Base-by-base conservation (phyloP, 1,140 invertebrate genomes). In the Philotrypesis tridentata region DNA sequence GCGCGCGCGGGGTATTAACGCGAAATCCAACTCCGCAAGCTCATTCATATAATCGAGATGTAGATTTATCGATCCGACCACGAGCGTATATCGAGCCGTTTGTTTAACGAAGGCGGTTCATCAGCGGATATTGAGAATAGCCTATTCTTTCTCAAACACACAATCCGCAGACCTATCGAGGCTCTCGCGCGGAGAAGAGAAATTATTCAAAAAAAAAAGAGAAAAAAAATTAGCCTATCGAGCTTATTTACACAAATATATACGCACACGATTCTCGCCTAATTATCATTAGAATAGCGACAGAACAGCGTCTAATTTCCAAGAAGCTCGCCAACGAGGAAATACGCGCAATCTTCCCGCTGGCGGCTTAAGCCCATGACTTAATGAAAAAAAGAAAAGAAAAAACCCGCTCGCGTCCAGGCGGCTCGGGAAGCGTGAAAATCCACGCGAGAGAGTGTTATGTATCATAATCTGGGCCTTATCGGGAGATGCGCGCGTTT, bases 391-490 rank as follows among this genome's bases (percentile, higher is more conserved):
- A 11, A 63, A 23, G 6, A 23, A 1, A 63, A 63, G 5, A 68
- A 31, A 12, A 70, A 2, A 55, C 21, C 0, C 17, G 17, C 48
- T n/a, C 17, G 48, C 1, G 7, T 14, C 1, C 12, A 43, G 6
- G 1, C 40, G 40, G 11, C 12, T 23, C 60, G 17, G 37, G 40
- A n/a, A 67, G 60, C 78, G 33, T 80, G 61, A 80, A 74, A 25
- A 60, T 29, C 21, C 43, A 9, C 2, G 21, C 37, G 65, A n/a
- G 63, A 77, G 68, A 74, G 60, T n/a, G 71, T 80, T 74, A 67
- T 80, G 79, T 67, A 80, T 80, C 79, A 80, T 80, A 80, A 80
- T 67, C 37, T 25, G 61, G 0, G 29, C n/a, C 70, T 82, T 76
- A 82, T 82, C 80, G 71, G 17, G 71, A 80, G 71, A 80, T 80